Conservation (phyloP, 2,797 vertebrate genomes). For the Aerospiza tachiro region DNA sequence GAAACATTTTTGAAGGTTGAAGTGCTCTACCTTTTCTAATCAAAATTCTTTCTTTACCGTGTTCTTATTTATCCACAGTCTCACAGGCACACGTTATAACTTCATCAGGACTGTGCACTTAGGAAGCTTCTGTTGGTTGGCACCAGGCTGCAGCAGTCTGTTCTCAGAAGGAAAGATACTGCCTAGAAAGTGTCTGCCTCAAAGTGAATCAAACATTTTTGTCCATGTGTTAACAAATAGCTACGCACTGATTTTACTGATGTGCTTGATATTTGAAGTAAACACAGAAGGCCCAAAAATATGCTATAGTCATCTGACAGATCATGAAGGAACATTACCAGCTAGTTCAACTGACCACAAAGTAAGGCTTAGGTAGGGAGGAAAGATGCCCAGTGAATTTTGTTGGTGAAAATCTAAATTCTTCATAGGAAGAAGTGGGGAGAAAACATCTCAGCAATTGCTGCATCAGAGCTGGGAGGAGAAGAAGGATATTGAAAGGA, state of each 20-base stretch:
- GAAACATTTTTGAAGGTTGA: neutral
- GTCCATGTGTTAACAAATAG: neutral
- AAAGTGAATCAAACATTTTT: neutral
- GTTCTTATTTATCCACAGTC: neutral
- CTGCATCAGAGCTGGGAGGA: neutral
- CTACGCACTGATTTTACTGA: neutral
- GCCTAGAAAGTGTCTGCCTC: neutral
- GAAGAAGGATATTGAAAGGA: neutral
- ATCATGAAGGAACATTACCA: neutral
- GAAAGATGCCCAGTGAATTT: neutral
- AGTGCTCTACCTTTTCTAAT: neutral
- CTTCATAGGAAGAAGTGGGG: neutral
- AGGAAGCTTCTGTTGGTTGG: neutral
- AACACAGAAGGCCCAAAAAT: neutral
- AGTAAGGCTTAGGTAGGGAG: neutral
- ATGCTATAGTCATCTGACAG: neutral
- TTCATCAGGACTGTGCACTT: neutral
- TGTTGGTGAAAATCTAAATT: neutral
- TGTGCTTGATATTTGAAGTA: neutral
- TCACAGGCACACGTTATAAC: neutral
- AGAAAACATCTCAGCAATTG: neutral
- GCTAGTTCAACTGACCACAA: neutral
- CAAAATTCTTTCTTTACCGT: neutral
- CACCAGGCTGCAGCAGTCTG: neutral
- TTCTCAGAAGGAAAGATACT: neutral